Conservation (phyloP, 2,888 invertebrate species). For the Coecobrya sp. region DNA sequence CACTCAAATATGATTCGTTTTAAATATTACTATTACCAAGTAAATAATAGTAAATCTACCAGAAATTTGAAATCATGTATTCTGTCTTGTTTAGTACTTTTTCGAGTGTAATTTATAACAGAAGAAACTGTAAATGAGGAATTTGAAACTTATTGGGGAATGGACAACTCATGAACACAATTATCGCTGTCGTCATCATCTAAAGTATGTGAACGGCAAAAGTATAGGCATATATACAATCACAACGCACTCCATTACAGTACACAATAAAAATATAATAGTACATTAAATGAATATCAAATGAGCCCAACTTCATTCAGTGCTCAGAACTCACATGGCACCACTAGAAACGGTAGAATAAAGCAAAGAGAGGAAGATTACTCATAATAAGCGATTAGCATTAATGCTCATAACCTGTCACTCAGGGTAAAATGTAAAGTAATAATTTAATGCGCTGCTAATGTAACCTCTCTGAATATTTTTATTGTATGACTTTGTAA, state of each 20-base stretch:
- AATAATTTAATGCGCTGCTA: slow-evolving; percentile 73
- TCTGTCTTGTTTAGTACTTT: background rate
- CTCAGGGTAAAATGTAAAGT: slow-evolving; percentile 78
- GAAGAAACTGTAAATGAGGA: background rate
- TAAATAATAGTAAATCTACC: background rate
- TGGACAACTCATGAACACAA: background rate
- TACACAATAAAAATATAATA: too few species aligned
- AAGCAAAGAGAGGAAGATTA: background rate
- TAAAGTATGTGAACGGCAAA: background rate
- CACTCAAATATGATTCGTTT: background rate
- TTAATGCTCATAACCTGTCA: slow-evolving; percentile 84
- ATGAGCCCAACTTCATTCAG: background rate
- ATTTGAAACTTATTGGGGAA: background rate
- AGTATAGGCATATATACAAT: too few species aligned
- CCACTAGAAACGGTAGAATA: too few species aligned
- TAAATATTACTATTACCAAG: background rate
- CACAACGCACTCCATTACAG: too few species aligned
- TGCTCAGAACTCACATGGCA: background rate
- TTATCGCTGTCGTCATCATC: background rate
- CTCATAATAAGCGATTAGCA: slow-evolving; percentile 83
- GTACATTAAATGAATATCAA: background rate
- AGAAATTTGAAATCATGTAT: slow-evolving; percentile 8
- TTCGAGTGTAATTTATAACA: background rate
- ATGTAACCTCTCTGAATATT: slow-evolving; percentile 58
- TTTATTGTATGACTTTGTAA: slow-evolving; percentile 19